phyloP scores from a whole-genome alignment of 2,888 invertebrate genomes.

The Latrodectus hesperus region DNA sequence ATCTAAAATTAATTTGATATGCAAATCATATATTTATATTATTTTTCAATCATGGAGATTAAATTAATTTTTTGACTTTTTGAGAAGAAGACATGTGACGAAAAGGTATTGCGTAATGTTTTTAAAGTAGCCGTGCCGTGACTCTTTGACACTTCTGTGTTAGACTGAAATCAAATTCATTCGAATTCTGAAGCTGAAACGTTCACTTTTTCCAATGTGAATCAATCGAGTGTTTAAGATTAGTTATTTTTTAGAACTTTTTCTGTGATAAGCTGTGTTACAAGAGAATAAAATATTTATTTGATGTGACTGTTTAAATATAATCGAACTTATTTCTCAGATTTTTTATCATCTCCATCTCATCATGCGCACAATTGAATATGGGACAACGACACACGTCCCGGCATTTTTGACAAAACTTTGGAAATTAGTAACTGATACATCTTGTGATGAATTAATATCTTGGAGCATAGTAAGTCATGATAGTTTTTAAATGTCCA shows the following conservation, averaged over 20 bases:
- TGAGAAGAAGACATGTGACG: neutral
- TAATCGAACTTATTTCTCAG: neutral
- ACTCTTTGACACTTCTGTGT: neutral
- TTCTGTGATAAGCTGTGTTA: conserved; percentile 6
- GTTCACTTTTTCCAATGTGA: neutral
- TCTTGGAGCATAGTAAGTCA: conserved; percentile 91
- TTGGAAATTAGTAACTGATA: conserved; percentile 95
- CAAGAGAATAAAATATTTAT: neutral
- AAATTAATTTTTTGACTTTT: no score
- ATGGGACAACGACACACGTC: conserved; percentile 76
- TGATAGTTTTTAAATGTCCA: neutral
- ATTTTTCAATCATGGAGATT: no score
- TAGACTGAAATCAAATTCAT: neutral
- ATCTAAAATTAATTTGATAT: no score
- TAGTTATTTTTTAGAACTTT: neutral
- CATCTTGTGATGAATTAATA: conserved; percentile 90
- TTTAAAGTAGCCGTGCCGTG: neutral
- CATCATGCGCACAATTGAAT: conserved; percentile 67
- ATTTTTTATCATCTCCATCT: conserved; percentile 16
- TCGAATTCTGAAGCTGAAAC: neutral
- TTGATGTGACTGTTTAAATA: conserved; percentile 2
- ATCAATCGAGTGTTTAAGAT: neutral
- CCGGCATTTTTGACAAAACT: conserved; percentile 95
- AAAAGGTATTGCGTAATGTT: conserved; percentile 56
- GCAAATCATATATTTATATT: no score